Base-by-base conservation (phyloP, 2,888 invertebrate genomes). In the Ganaspis brasiliensis region DNA sequence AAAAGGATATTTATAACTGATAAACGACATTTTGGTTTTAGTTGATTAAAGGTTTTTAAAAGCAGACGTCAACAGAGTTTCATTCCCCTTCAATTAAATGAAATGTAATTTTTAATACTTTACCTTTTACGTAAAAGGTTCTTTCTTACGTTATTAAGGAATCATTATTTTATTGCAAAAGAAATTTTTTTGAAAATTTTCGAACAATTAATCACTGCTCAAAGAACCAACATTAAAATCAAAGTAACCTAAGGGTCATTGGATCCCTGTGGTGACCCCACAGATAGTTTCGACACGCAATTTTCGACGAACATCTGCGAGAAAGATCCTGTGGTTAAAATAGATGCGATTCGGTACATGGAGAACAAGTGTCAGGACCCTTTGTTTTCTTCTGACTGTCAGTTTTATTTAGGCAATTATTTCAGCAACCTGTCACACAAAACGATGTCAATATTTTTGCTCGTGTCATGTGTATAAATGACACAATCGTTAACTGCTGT, bases 281-380 rank as follows among this genome's bases (percentile, higher is more conserved):
- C 6, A 19, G 16, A 61, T 19, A 35, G 19, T 40, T 12, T 37
- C 35, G 10, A 61, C n/a, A 37, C 61, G 61, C 26, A 61, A 61
- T 61, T 61, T n/a, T 37, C 35, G 9, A 61, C 4, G 61, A 31
- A 10, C 61, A 61, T 61, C 61, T 61, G 61, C 59, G 56, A 56
- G 21, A 12, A n/a, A 61, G 61, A 37, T 16, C 16, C n/a, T 14
- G 35, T 14, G 24, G 21, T 35, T 19, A 12, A 5, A 19, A 35
- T 35, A 37, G 35, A 37, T 61, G 5, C 10, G 19, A 6, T 31
- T 19, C 19, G 8, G 16, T 16, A 10, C 3, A 61, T 9, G 12
- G 61, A 31, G 61, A 31, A 16, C 19, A 12, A 37, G 37, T 37
- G 21, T 4, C 61, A 61, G 61, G 35, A 31, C 9, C 35, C 12